Conservation (phyloP, 2,113 vertebrate species). For the Pollimyrus isidori region DNA sequence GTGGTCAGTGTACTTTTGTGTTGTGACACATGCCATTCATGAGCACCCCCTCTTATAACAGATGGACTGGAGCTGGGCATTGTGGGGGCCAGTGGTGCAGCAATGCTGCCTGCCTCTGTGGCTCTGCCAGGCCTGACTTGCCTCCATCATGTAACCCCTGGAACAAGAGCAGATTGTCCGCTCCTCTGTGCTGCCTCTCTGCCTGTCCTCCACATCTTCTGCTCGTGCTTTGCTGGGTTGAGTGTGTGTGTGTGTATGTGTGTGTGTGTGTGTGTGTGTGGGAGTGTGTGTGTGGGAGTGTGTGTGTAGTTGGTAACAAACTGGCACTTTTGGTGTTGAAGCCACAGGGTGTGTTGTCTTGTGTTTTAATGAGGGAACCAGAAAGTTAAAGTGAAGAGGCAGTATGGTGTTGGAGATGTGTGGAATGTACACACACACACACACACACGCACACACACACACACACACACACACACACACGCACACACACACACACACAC, state of each 20-base stretch:
- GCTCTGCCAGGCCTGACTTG: constrained; percentile 74
- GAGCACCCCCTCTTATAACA: constrained; percentile 67
- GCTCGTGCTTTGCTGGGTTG: background rate
- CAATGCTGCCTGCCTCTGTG: constrained; percentile 77
- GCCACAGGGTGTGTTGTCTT: background rate
- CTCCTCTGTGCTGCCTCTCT: constrained; percentile 42
- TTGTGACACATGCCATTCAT: constrained; percentile 94
- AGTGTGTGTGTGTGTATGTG: background rate
- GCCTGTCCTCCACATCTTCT: background rate
- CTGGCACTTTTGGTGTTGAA: background rate
- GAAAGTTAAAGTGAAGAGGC: background rate
- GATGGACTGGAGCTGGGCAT: constrained; percentile 87
- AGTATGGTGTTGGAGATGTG: background rate
- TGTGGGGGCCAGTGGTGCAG: constrained; percentile 71
- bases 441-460: background rate
- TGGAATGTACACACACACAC: background rate
- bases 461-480: background rate
- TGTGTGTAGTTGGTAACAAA: background rate
- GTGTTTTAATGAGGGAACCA: background rate
- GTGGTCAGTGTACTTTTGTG: constrained; percentile 55
- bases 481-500: background rate
- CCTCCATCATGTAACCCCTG: constrained; percentile 67
- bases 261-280: background rate
- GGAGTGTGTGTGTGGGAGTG: background rate
- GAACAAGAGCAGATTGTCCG: constrained; percentile 86